Base-by-base conservation (phyloP, 2,797 vertebrate species). In the Hyperoplus lanceolatus region DNA sequence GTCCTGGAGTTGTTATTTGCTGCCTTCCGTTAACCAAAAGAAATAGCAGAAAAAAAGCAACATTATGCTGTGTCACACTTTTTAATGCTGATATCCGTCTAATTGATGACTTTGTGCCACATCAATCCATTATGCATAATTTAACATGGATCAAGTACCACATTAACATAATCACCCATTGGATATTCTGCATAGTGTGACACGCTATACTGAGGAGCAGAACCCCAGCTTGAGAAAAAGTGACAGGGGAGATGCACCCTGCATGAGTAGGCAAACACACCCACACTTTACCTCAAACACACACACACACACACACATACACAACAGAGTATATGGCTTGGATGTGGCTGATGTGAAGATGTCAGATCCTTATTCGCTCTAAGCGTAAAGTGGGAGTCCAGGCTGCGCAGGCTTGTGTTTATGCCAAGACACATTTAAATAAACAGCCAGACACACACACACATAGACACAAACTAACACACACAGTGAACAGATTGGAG, bases 101-200 rank as follows among this genome's bases (percentile, higher is more conserved):
- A 96, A 96, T 95, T 96, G 95, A 96, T 96, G 95, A 96, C 94
- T 96, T 95, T 94, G 94, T 95, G 94, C 93, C 95, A 95, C 93
- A 95, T 95, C 94, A 95, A 95, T 95, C 95, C 94, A 96, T 96
- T 95, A 95, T 95, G 95, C 94, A 96, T 96, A 96, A 96, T 96
- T 96, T 95, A 95, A 94, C 95, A 95, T 94, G 95, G 95, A 96
- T 95, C 95, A 96, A 94, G 89, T 95, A 93, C 90, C 85, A 93
- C 93, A 96, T 96, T 96, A 95, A 92, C 95, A 96, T 96, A 96
- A 96, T 96, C 95, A 93, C 85, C 92, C 93, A 93, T 87, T 94
- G 93, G 94, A 94, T 95, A 95, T 95, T 95, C 94, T 79, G 91
- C 91, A 86, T 93, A 89, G 90, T 93, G 91, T 94, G 95, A 95